Evolutionary conservation across 2,113 vertebrate genomes (phyloP).

Genomic region (Hystrix brachyura): DNA sequence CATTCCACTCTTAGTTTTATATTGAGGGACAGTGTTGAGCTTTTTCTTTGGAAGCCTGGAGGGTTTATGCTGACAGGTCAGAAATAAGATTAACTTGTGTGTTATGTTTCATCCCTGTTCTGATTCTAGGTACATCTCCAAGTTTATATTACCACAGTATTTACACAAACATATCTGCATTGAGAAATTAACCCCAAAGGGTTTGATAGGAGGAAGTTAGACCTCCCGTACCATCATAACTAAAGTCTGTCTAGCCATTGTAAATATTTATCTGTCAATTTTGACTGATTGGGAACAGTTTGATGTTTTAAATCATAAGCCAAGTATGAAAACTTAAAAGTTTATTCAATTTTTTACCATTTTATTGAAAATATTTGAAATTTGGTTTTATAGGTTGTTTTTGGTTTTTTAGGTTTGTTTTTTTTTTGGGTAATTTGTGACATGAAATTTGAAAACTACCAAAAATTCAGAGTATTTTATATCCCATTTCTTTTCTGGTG

Average conservation of each 20-base stretch:
- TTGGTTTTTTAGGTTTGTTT: not conserved
- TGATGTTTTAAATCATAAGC: constrained; percentile 73
- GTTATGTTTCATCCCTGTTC: constrained; percentile 43
- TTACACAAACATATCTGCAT: constrained; percentile 65
- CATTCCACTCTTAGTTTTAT: not conserved
- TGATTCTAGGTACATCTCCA: constrained; percentile 34
- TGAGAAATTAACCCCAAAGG: constrained; percentile 10
- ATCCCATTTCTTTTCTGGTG: constrained; percentile 84
- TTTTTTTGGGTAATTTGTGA: constrained; percentile 78
- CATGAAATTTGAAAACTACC: constrained; percentile 77
- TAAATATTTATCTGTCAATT: constrained; percentile 69
- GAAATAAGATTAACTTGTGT: constrained; percentile 35
- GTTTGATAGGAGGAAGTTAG: not conserved
- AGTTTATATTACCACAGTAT: constrained; percentile 73
- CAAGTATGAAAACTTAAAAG: constrained; percentile 66
- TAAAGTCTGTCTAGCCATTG: constrained; percentile 60
- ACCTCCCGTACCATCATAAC: constrained; percentile 47
- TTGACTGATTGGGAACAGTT: constrained; percentile 68
- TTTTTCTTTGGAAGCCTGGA: constrained; percentile 2
- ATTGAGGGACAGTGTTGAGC: constrained; percentile 35
- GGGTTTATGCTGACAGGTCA: constrained; percentile 18
- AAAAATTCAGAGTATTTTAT: constrained; percentile 73
- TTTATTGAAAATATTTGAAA: constrained; percentile 81
- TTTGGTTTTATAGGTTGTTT: constrained; percentile 66
- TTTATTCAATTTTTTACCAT: constrained; percentile 79